A percentile compares a stretch with the other conserved stretches of the same genome.
These are phyloP conservation scores for Cepaea nemoralis DNA, from an alignment of 1,140 invertebrate species.

Conservation along the genomic window DNA sequence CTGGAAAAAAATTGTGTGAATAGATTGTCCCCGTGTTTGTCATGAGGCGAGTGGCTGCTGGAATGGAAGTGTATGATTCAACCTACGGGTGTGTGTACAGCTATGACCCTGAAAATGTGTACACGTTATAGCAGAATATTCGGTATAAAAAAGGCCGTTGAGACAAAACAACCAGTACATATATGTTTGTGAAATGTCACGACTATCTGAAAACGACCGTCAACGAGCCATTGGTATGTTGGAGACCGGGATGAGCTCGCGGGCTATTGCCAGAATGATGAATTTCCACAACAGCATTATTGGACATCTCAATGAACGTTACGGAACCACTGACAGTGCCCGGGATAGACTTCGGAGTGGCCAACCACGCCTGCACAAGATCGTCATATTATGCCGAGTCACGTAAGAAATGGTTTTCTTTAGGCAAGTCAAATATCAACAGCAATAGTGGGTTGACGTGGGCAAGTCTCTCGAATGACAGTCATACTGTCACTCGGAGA, in stretches of 20 bases:
- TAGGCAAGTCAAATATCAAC: not conserved
- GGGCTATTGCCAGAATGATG: constrained; percentile 4
- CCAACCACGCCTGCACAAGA: not conserved
- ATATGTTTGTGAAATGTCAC: no score
- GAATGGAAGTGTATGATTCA: no score
- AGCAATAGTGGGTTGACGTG: not conserved
- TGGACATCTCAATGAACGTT: not conserved
- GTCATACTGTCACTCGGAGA: not conserved
- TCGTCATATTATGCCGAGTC: not conserved
- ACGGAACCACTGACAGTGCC: not conserved
- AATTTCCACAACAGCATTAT: not conserved
- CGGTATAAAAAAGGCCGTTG: no score
- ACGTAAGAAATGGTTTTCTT: not conserved
- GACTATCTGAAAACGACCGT: no score
- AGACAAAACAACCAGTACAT: no score
- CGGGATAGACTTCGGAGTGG: not conserved
- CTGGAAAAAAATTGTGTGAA: no score
- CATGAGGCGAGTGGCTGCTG: no score
- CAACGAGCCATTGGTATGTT: not conserved
- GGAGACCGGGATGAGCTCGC: not conserved
- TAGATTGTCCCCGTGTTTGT: no score
- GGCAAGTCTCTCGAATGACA: constrained; percentile 5
- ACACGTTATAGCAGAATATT: no score
- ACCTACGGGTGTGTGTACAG: no score
- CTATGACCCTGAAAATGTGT: no score